A percentile compares a stretch with the other conserved stretches of the same genome.
These are phyloP conservation scores for Lingula anatina DNA, from an alignment of 2,888 invertebrate species.

Conservation along the genomic window DNA sequence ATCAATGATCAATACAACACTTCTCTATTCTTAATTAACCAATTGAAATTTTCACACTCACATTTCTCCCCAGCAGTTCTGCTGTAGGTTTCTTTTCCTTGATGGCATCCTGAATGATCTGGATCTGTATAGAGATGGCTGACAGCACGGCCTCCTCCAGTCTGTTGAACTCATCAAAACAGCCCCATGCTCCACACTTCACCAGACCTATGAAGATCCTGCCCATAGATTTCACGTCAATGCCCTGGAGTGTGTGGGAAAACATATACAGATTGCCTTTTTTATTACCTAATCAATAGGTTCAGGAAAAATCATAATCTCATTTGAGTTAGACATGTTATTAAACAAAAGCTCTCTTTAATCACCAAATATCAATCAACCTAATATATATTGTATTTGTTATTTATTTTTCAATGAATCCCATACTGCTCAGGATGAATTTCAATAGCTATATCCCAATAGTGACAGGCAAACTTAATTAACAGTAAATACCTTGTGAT, in stretches of 20 bases:
- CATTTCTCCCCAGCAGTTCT: conserved; percentile 54
- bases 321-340: neutral
- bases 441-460: too few species aligned
- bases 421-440: too few species aligned
- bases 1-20: too few species aligned
- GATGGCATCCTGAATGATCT: conserved; percentile 80
- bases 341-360: neutral
- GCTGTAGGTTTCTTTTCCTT: conserved; percentile 58
- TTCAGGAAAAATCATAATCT: neutral
- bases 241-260: conserved; percentile 69
- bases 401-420: too few species aligned
- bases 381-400: too few species aligned
- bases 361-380: neutral
- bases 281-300: neutral
- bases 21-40: neutral
- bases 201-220: conserved; percentile 89
- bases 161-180: conserved; percentile 99
- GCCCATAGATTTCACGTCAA: conserved; percentile 92
- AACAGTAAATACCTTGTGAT: too few species aligned
- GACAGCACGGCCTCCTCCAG: conserved; percentile 90
- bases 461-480: too few species aligned
- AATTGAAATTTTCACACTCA: conserved; percentile 16
- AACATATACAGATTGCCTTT: neutral
- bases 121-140: conserved; percentile 89
- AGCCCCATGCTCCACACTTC: conserved; percentile 83